phyloP scores from a whole-genome alignment of 1,140 invertebrate genomes.

The Bombus confusus region DNA sequence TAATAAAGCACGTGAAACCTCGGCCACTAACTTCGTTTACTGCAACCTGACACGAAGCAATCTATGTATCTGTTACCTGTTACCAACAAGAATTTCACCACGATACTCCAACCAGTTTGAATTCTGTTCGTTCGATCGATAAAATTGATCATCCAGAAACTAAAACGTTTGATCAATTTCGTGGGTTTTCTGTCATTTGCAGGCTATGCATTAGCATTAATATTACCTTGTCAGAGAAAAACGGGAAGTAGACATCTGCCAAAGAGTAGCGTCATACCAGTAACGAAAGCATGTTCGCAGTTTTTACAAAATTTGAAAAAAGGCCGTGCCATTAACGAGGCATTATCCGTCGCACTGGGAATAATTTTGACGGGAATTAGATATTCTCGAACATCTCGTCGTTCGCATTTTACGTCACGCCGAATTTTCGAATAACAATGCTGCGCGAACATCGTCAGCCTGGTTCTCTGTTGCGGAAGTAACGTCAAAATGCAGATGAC shows the following conservation, averaged over 20 bases:
- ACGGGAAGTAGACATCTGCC: background rate
- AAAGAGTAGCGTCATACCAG: too few species aligned
- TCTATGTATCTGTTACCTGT: background rate
- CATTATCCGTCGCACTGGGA: background rate
- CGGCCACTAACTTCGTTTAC: slow-evolving; percentile 7
- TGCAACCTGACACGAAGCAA: background rate
- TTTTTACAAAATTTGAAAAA: background rate
- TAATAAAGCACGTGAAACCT: slow-evolving; percentile 41
- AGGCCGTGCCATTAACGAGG: background rate
- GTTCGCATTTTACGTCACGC: too few species aligned
- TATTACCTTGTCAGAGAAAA: background rate
- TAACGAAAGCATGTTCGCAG: background rate
- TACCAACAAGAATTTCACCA: slow-evolving; percentile 6
- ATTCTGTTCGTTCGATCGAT: background rate
- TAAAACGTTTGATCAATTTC: background rate
- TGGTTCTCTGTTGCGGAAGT: background rate
- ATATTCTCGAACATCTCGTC: background rate
- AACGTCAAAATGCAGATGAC: background rate
- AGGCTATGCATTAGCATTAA: too few species aligned
- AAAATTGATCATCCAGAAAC: background rate
- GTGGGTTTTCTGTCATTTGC: too few species aligned
- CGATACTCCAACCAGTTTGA: background rate
- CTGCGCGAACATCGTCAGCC: background rate
- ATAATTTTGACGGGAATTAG: background rate
- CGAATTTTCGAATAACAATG: background rate